These are phyloP conservation scores for Oophaga sylvatica DNA, from an alignment of 2,797 vertebrate species.

Conservation along the genomic window DNA sequence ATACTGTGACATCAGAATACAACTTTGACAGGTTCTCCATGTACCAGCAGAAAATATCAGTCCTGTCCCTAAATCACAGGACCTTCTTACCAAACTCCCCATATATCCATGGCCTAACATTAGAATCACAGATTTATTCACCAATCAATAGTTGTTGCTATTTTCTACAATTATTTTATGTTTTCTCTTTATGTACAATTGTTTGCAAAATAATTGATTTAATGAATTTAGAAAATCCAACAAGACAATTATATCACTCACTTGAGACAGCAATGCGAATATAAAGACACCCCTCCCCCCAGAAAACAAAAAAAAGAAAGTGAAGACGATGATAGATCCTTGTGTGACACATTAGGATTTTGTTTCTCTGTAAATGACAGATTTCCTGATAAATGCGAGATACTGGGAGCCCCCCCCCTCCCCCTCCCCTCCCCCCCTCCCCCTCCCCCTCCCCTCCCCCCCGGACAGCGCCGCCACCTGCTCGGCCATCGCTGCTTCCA, in stretches of 20 bases:
- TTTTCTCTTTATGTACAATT: background rate
- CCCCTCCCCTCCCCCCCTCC: too few relatives aligned
- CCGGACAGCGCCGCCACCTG: slow-evolving; percentile 48
- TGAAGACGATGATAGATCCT: background rate
- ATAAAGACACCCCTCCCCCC: background rate
- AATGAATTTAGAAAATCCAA: background rate
- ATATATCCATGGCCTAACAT: too few relatives aligned
- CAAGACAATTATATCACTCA: background rate
- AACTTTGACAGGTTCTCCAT: too few relatives aligned
- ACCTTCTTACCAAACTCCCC: too few relatives aligned
- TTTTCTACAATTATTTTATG: background rate
- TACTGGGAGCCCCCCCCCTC: background rate
- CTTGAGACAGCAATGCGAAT: background rate
- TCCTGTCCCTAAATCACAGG: too few relatives aligned
- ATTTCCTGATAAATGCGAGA: slow-evolving; percentile 17
- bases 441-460: too few relatives aligned
- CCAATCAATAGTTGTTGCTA: too few relatives aligned
- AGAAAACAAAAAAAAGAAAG: background rate
- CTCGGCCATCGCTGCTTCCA: slow-evolving; percentile 21
- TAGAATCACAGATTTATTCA: too few relatives aligned
- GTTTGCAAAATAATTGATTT: background rate
- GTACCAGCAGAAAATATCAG: too few relatives aligned
- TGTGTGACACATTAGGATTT: slow-evolving; percentile 7
- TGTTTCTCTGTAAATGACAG: slow-evolving; percentile 6
- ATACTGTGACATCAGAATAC: too few relatives aligned